A percentile compares a stretch with the other conserved stretches of the same genome.
Evolutionary conservation across 2,888 invertebrate species (phyloP).

Genomic region (Priocnemis perturbator): DNA sequence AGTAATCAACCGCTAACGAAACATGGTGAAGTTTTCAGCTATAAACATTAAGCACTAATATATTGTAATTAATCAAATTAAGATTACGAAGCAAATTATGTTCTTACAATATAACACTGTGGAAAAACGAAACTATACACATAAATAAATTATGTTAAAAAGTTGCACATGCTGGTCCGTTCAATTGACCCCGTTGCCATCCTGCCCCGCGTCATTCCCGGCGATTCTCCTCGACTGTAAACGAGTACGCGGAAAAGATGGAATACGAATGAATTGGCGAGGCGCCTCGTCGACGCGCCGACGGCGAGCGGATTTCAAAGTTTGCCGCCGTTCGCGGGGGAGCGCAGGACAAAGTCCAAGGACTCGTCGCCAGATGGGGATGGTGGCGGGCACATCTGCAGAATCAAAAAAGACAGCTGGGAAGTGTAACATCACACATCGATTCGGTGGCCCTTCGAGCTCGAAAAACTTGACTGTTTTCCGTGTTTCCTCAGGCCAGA

Average conservation of each 20-base stretch:
- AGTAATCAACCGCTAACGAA: slow-evolving; percentile 46
- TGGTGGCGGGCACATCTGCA: slow-evolving; percentile 62
- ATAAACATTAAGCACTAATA: slow-evolving; percentile 42
- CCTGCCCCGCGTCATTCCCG: no score
- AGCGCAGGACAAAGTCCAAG: no score
- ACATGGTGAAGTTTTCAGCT: slow-evolving; percentile 42
- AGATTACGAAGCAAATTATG: slow-evolving; percentile 49
- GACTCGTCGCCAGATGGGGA: slow-evolving; percentile 54
- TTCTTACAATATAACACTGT: slow-evolving; percentile 52
- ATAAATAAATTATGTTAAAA: slow-evolving; percentile 55
- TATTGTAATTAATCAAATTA: slow-evolving; percentile 45
- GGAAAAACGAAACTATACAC: slow-evolving; percentile 48
- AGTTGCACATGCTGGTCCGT: slow-evolving; percentile 12
- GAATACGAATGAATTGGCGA: not conserved
- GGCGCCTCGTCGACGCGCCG: no score
- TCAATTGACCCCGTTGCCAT: no score
- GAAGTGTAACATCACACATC: slow-evolving; percentile 71
- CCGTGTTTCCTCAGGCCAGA: slow-evolving; percentile 37
- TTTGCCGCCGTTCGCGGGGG: no score
- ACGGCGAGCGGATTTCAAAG: no score
- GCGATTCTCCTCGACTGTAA: no score
- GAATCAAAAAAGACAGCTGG: slow-evolving; percentile 73
- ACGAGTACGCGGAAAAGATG: no score
- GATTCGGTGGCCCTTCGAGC: slow-evolving; percentile 67
- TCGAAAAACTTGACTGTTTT: slow-evolving; percentile 55